phyloP scores from a whole-genome alignment of 2,888 invertebrate species.

The Drosophila neotestacea region DNA sequence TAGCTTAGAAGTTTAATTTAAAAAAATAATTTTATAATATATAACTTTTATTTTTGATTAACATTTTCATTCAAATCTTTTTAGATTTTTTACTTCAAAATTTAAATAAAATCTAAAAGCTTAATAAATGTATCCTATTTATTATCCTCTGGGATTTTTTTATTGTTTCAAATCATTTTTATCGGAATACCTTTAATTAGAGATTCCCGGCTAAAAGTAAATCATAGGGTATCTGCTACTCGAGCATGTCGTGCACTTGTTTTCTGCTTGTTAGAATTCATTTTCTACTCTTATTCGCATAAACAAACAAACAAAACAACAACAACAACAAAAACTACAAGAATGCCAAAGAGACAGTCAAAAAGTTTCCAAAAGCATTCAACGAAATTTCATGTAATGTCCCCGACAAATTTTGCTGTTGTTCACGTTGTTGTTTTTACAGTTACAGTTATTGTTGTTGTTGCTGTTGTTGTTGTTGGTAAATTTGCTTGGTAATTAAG shows the following conservation, averaged over 20 bases:
- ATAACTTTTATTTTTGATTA: too few species aligned
- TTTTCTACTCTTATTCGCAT: constrained; percentile 28
- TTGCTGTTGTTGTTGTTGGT: constrained; percentile 16
- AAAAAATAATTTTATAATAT: too few species aligned
- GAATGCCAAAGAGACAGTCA: constrained; percentile 4
- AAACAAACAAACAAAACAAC: constrained; percentile 9
- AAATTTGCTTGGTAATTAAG: constrained; percentile 38
- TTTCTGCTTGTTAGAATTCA: constrained; percentile 33
- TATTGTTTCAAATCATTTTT: too few species aligned
- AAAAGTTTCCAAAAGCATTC: constrained; percentile 52
- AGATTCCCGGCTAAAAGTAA: neutral
- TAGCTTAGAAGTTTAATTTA: too few species aligned
- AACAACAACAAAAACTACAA: neutral
- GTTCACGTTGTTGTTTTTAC: constrained; percentile 6
- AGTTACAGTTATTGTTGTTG: constrained; percentile 4
- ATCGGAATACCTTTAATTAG: too few species aligned
- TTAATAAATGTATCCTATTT: too few species aligned
- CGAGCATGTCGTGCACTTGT: neutral
- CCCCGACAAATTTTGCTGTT: constrained; percentile 28
- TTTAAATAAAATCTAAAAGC: too few species aligned
- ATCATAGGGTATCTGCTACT: neutral
- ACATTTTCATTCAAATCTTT: too few species aligned
- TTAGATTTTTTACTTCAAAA: too few species aligned
- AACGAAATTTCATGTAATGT: constrained; percentile 43
- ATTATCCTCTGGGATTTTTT: too few species aligned